Evolutionary conservation across 2,113 vertebrate genomes (phyloP).

Genomic region (Alectura lathami): DNA sequence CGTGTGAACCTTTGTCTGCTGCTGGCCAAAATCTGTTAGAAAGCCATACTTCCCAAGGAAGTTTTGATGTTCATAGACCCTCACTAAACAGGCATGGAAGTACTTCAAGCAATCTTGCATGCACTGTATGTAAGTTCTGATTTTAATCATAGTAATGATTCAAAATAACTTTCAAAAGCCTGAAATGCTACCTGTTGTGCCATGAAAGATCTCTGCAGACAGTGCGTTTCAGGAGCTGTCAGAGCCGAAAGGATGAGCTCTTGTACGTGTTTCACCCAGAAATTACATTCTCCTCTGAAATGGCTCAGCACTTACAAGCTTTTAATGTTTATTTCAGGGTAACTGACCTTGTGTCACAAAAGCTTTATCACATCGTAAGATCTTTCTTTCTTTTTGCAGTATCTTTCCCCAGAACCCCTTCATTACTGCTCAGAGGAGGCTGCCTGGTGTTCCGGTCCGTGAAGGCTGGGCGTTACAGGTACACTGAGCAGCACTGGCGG

Average conservation of each 20-base stretch:
- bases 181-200: not conserved
- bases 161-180: not conserved
- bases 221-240: not conserved
- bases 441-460: not conserved
- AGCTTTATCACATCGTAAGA: not conserved
- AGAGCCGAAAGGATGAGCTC: not conserved
- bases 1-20: not conserved
- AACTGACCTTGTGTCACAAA: not conserved
- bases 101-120: not conserved
- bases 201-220: not conserved
- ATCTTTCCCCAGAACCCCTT: not conserved
- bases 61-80: not conserved
- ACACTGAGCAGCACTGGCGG: not conserved
- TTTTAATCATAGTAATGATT: not conserved
- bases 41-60: not conserved
- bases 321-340: not conserved
- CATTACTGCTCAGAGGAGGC: not conserved
- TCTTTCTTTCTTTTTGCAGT: not conserved
- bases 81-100: not conserved
- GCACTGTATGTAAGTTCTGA: not conserved
- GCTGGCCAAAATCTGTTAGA: not conserved
- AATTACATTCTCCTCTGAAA: not conserved
- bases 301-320: not conserved
- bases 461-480: rapidly evolving
- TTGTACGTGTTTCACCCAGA: not conserved